Evolutionary conservation across 2,888 invertebrate genomes (phyloP), one percentile per base, ranked within the genome.

Genomic region (Pherbina coryleti): DNA sequence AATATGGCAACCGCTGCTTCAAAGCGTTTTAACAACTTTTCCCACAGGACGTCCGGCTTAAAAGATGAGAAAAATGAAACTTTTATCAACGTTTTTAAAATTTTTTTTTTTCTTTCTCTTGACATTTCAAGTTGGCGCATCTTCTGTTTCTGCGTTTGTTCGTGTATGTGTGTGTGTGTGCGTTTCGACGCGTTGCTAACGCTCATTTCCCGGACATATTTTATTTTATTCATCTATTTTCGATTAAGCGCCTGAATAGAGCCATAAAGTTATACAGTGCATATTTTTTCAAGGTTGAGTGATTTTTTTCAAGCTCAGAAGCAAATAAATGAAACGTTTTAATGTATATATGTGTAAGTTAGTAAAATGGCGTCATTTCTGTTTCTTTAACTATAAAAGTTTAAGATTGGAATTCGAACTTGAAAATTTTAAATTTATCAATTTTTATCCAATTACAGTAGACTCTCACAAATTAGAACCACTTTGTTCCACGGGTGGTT

Each of bases 161-260:
- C 75, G 62, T 78, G 77, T 78, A 69, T 80, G 69, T 77, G 53
- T 67, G n/a, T 75, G 44, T 71, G 28, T 57, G 51, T 60, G 37
- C 64, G 17, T 79, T 49, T 55, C 28, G 37, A 51, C 57, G 73
- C 64, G 67, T 74, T 69, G 79, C 73, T 81, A 79, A 79, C 83
- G 79, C 78, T 80, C 81, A 75, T 83, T 83, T 83, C 81, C 79
- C 79, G 73, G 81, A 80, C 79, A 82, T 81, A 82, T 79, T 82
- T 82, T 79, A 75, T 66, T 67, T 67, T 55, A 53, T 67, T 22
- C 66, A 31, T 75, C 55, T 75, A 66, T 85, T 87, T 88, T 88
- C 88, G 87, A 88, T 88, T 88, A 87, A 85, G 81, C 84, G 87
- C 88, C 86, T 86, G 88, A 88, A 86, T 84, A 82, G 85, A 84